Evolutionary conservation across 2,113 vertebrate genomes (phyloP), one percentile per base, ranked within the genome.

Genomic region (Poecilia latipinna): DNA sequence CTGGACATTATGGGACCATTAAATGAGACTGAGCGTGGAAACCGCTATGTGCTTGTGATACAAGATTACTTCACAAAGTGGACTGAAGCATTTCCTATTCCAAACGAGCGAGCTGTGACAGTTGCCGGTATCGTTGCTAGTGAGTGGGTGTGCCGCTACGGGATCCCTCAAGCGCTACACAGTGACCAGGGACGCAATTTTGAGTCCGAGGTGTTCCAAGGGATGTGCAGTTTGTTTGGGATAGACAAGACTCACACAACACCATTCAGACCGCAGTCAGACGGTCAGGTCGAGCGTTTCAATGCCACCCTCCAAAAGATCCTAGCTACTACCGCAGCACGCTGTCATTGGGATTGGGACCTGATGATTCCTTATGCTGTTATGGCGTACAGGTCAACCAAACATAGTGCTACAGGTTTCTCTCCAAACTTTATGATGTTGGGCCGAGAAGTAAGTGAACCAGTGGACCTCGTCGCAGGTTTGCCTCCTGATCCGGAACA

Each of bases 271-370:
- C 51, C 61, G 1, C 65, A 67, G 28, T 82, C 70, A 8, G 61
- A n/a, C 24, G 63, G 63, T 28, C 32, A 35, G 63, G 63, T 35
- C 10, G 32, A 65, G 17, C 10, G 54, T 0, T 90, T 88, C 10
- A 83, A 83, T 8, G 67, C 78, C n/a, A 88, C 63, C 1, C 65
- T 88, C 0, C 78, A 87, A 17, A 90, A 88, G 39, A 88, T 85
- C 13, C 44, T 83, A 11, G 70, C 70, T 1, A 72, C 76, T 0
- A 80, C 77, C 1, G 61, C 81, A 0, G 68, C 82, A 3, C 32
- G 10, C 1, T 86, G 81, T 0, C 77, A 88, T 10, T 90, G 84
- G 72, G 82, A 79, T 3, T 83, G 77, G 80, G 68, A 79, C 13
- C 19, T 65, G 12, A 80, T 70, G 26, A 68, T 80, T 6, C 71